Base-by-base conservation (phyloP, 2,888 invertebrate species). In the Melipona bicolor region DNA sequence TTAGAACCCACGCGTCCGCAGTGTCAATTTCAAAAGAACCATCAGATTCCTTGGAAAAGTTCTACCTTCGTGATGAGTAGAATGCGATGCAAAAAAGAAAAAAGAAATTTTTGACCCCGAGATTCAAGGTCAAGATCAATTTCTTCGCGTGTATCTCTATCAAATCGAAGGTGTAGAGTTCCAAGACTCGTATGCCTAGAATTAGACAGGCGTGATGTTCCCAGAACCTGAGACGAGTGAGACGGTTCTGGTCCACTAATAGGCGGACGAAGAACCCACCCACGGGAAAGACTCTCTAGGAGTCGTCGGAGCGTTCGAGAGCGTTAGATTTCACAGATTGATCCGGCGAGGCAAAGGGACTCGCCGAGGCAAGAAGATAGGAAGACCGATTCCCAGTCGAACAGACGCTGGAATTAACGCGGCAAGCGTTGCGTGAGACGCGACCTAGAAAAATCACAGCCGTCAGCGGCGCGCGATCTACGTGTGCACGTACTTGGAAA, bases 201-300 rank as follows among this genome's bases (percentile, higher is more conserved):
- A 32, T 67, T 72, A 74, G 70, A 72, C 49, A 62, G 52, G 21
- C 4, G 17, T 70, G 62, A 64, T 61, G 75, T 87, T 88, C 81
- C 87, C 84, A 90, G 89, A 93, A 93, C 92, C 86, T 90, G 92
- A 93, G 93, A 94, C 90, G 90, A 92, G 92, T 90, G 92, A 88
- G 92, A 93, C 89, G 89, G 92, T 92, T 92, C 91, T 92, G 93
- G 92, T 93, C 92, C 92, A 92, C 89, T 90, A 88, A 87, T 84
- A 87, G 69, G 85, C 81, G 79, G 83, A 70, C 70, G 69, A 79
- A 86, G 77, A 50, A 79, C 79, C 79, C 75, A 76, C 71, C 74
- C 77, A 24, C 73, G 79, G 75, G 81, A 89, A 89, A 84, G 77
- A 79, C 84, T 87, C 27, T 52, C 68, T 81, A 65, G 65, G 79